Evolutionary conservation across 2,113 vertebrate species (phyloP).

Genomic region (Chascanopsetta lugubris): DNA sequence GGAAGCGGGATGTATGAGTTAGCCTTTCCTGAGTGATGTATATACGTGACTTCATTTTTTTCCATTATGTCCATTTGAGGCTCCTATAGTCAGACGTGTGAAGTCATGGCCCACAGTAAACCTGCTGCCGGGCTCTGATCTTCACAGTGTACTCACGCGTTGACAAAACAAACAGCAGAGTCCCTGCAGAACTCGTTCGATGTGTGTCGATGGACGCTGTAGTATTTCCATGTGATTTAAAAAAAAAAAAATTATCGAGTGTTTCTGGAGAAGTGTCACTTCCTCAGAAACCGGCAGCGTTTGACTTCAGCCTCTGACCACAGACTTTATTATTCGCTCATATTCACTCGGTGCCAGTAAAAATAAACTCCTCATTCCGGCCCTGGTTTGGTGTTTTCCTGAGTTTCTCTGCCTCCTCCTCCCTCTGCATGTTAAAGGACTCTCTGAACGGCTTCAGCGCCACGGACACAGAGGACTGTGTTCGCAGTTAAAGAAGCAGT

Average conservation of each 20-base stretch:
- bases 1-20: too few relatives aligned
- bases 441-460: constrained; percentile 53
- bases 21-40: too few relatives aligned
- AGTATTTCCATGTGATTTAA: background rate
- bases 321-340: constrained; percentile 38
- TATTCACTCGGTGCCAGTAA: constrained; percentile 25
- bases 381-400: constrained; percentile 6
- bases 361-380: constrained; percentile 40
- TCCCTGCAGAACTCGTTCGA: background rate
- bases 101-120: background rate
- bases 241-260: too few relatives aligned
- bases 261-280: too few relatives aligned
- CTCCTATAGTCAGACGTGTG: background rate
- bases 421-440: constrained; percentile 57
- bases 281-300: background rate
- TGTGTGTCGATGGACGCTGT: background rate
- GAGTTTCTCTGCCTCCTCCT: background rate
- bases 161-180: background rate
- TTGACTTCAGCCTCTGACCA: constrained; percentile 19
- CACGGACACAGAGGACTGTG: constrained; percentile 50
- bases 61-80: background rate
- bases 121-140: background rate
- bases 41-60: too few relatives aligned
- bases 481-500: constrained; percentile 31
- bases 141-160: background rate